Conservation (phyloP, 2,113 vertebrate species). For the Scortum barcoo region DNA sequence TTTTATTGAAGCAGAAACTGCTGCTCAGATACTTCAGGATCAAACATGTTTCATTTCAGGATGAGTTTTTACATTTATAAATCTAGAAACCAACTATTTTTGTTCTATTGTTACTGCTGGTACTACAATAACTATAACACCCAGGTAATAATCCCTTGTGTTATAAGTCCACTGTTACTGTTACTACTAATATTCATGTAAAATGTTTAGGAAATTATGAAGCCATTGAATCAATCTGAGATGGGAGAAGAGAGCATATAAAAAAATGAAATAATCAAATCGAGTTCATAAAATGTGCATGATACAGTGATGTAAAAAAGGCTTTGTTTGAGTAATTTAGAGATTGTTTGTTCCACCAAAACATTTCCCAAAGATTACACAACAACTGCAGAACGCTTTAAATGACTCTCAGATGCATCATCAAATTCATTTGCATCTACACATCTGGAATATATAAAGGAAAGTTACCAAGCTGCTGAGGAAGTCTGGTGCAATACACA, state of each 20-base stretch:
- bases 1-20: background rate
- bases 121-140: background rate
- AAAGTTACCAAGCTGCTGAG: background rate
- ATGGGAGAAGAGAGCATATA: background rate
- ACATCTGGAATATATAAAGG: slow-evolving; percentile 49
- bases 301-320: background rate
- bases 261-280: background rate
- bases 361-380: background rate
- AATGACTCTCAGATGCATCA: slow-evolving; percentile 26
- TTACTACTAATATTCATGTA: background rate
- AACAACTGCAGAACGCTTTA: background rate
- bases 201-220: background rate
- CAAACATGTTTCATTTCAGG: background rate
- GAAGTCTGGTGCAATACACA: background rate
- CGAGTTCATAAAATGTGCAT: no score
- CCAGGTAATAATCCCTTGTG: background rate
- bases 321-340: background rate
- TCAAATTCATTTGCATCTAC: slow-evolving; percentile 1
- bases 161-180: background rate
- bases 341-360: background rate
- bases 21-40: background rate
- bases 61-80: background rate
- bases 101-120: background rate
- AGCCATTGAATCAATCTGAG: background rate
- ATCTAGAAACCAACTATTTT: background rate